Evolutionary conservation across 2,888 invertebrate species (phyloP).

Genomic region (Hypolimnas misippus): DNA sequence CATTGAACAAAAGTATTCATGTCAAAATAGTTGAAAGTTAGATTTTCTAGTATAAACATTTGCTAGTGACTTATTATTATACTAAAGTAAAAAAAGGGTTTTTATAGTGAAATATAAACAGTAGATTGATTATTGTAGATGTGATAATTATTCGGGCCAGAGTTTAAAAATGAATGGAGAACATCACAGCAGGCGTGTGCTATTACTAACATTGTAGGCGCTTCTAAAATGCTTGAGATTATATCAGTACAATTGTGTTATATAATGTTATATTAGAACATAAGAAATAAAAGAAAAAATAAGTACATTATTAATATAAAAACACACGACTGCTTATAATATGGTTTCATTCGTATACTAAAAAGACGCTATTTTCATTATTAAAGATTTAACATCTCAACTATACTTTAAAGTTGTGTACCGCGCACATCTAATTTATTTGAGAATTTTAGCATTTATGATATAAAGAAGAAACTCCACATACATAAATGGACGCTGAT

Average conservation of each 20-base stretch:
- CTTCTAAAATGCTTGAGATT: not conserved
- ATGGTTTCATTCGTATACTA: too few species aligned
- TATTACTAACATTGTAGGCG: not conserved
- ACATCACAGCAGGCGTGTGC: not conserved
- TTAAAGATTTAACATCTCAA: too few species aligned
- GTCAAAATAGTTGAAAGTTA: constrained; percentile 17
- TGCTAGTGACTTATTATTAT: constrained; percentile 28
- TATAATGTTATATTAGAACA: not conserved
- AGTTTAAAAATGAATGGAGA: constrained; percentile 27
- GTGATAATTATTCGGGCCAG: constrained; percentile 22
- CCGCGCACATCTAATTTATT: too few species aligned
- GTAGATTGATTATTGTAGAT: constrained; percentile 28
- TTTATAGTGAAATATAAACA: constrained; percentile 27
- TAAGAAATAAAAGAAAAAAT: not conserved
- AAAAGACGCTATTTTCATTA: too few species aligned
- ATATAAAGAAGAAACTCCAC: too few species aligned
- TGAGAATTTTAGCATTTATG: too few species aligned
- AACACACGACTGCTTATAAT: too few species aligned
- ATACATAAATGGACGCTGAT: too few species aligned
- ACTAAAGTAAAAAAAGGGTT: constrained; percentile 22
- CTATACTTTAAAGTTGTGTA: too few species aligned
- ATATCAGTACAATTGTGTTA: too few species aligned
- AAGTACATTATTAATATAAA: too few species aligned
- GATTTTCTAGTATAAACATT: constrained; percentile 29
- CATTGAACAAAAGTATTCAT: not conserved